Base-by-base conservation (phyloP, 2,113 vertebrate genomes). In the Phrynocephalus versicolor region DNA sequence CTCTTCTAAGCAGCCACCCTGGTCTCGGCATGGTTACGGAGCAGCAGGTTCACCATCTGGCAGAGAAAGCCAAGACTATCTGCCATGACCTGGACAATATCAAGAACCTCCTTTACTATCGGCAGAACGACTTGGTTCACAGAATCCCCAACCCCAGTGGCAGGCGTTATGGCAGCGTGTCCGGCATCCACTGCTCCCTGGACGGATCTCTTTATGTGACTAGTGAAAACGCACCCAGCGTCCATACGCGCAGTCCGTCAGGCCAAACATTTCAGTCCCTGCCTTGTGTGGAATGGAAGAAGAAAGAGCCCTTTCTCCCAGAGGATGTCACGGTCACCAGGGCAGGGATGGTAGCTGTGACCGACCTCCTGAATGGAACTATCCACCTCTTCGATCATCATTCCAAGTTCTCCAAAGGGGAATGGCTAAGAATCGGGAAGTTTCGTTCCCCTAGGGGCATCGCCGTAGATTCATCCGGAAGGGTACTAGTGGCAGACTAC, bases 321-420 rank as follows among this genome's bases (percentile, higher is more conserved):
- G 96, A 96, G 85, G 94, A 96, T 0, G 90, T 96, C 88, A 87
- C 93, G 1, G 85, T 96, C 88, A 96, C 93, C 2, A 88, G 86
- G 2, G 79, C 35, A 0, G 95, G 93, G 80, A 93, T 92, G 27
- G 87, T 95, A 79, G 94, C 91, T 1, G 91, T 95, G 67, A 94
- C 94, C 0, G 93, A 96, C 79, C 83, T 96, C 65, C 41, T 90
- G 75, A 94, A 89, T 0, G 90, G 94, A 79, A 89, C 89, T 13
- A 27, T 96, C 83, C 82, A 33, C 19, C 58, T 92, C 19, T 95
- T 96, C 84, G 93, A 89, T 73, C 87, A 93, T 60, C 92, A 91
- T 35, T 78, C 78, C 72, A 64, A n/a, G 55, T 87, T 70, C 39
- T 91, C 94, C 72, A 90, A 88, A 33, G 89, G 92, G 3, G 79